A percentile compares a stretch with the other conserved stretches of the same genome.
These are phyloP conservation scores for Caenorhabditis parvicauda DNA, from an alignment of 2,888 invertebrate species.

Conservation along the genomic window DNA sequence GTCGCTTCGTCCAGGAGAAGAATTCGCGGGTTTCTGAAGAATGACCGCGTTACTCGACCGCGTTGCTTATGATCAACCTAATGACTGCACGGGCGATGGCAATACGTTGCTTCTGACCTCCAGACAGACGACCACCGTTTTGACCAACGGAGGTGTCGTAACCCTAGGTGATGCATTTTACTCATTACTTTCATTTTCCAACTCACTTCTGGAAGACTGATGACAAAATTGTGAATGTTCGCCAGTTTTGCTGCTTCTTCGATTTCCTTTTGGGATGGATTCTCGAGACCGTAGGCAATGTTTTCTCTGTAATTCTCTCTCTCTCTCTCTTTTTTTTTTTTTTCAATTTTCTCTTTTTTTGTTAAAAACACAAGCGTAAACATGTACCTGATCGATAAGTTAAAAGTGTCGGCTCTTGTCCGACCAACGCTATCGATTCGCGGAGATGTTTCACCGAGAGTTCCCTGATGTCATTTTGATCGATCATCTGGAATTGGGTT, in stretches of 20 bases:
- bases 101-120: too few species aligned
- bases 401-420: slow-evolving; percentile 65
- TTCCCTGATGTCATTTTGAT: slow-evolving; percentile 53
- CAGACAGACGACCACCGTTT: too few species aligned
- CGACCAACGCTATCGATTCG: slow-evolving; percentile 61
- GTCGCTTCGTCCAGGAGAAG: slow-evolving; percentile 61
- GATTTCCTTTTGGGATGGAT: slow-evolving; percentile 39
- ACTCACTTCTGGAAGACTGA: slow-evolving; percentile 56
- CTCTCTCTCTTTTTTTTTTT: slow-evolving; percentile 30
- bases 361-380: not conserved
- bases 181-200: not conserved
- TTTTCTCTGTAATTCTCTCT: slow-evolving; percentile 60
- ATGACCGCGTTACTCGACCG: not conserved
- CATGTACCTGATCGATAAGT: slow-evolving; percentile 52
- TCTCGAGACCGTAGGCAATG: slow-evolving; percentile 63
- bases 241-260: slow-evolving; percentile 59
- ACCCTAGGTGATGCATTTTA: too few species aligned
- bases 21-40: slow-evolving; percentile 42
- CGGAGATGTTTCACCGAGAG: slow-evolving; percentile 37
- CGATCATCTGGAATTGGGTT: slow-evolving; percentile 41
- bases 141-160: too few species aligned
- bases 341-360: not conserved
- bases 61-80: too few species aligned
- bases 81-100: too few species aligned
- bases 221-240: slow-evolving; percentile 65